Base-by-base conservation (phyloP, 2,888 invertebrate species). In the Rotaria macrura region DNA sequence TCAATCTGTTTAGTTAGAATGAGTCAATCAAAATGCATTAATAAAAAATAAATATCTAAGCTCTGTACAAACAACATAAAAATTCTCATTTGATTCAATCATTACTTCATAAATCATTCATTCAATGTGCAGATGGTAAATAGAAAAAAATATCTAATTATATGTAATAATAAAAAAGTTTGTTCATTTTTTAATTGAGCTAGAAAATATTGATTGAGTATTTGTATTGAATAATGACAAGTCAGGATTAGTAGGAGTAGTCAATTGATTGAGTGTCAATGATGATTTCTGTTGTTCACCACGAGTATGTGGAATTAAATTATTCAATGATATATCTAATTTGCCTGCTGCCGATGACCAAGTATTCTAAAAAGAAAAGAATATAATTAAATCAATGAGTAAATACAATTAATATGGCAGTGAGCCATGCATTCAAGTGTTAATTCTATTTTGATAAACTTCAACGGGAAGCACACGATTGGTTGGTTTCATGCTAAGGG, bases 161-260 rank as follows among this genome's bases (percentile, higher is more conserved):
- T n/a, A n/a, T n/a, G n/a, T n/a, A n/a, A 65, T 23, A 20, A 23
- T 20, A 7, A 65, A 6, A 34, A 12, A 20, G 17, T 57, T 65
- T 34, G 12, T 1, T 34, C 38, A 65, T 65, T 65, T 65, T 20
- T 65, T 65, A 38, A 14, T 57, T 29, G 57, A 7, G 29, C 5
- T 65, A 17, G 65, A 65, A 65, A 65, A 65, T 65, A 65, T 65
- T 65, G 65, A 34, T 65, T 65, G 65, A 65, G 34, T 65, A 65
- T 65, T 34, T 2, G 17, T 20, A 34, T 65, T 34, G 0, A 65
- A 65, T 29, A 6, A 20, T 1, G 65, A 6, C 17, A 65, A 38
- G 38, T 20, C 34, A 34, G 34, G 5, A 2, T 34, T 17, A 34
- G 65, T 65, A 2, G 79, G 79, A 43, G 25, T 43, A n/a, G 40